Percentiles rank a stretch among this genome's conserved stretches.
phyloP scores from a whole-genome alignment of 2,888 invertebrate genomes.

The Apoderus coryli region DNA sequence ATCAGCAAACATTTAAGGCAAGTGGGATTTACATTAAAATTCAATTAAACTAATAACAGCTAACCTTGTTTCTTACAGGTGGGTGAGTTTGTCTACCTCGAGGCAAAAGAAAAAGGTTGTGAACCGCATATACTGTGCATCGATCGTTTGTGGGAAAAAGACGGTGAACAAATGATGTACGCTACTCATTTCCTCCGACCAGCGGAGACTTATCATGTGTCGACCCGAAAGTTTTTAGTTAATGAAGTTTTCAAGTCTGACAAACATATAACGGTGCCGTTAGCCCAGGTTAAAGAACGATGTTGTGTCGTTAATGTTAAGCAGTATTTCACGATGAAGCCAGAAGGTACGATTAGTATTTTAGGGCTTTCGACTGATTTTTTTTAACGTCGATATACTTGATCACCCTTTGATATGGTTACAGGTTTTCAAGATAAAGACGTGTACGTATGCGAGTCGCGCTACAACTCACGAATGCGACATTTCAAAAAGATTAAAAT shows the following conservation, averaged over 20 bases:
- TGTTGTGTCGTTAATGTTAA: constrained; percentile 90
- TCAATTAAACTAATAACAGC: neutral
- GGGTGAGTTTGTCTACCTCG: constrained; percentile 88
- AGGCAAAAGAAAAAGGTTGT: constrained; percentile 45
- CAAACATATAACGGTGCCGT: constrained; percentile 65
- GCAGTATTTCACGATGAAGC: constrained; percentile 82
- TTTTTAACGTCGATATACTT: too few relatives aligned
- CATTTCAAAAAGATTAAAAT: constrained; percentile 89
- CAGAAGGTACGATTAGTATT: constrained; percentile 50
- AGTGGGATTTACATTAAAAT: neutral
- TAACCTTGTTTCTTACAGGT: too few relatives aligned
- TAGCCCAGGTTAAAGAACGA: constrained; percentile 73
- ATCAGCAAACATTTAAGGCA: constrained; percentile 63
- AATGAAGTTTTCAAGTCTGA: constrained; percentile 96
- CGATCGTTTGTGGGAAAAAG: constrained; percentile 69
- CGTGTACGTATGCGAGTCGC: constrained; percentile 92
- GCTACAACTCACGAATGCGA: constrained; percentile 74
- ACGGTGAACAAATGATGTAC: constrained; percentile 74
- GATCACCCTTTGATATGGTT: too few relatives aligned
- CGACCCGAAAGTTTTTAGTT: constrained; percentile 88
- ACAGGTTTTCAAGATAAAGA: constrained; percentile 76
- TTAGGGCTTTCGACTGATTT: constrained; percentile 1
- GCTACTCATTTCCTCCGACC: constrained; percentile 88
- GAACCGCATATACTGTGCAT: constrained; percentile 51
- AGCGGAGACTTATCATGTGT: constrained; percentile 90